phyloP scores from a whole-genome alignment of 2,797 vertebrate genomes.

The Distichodus sexfasciatus region DNA sequence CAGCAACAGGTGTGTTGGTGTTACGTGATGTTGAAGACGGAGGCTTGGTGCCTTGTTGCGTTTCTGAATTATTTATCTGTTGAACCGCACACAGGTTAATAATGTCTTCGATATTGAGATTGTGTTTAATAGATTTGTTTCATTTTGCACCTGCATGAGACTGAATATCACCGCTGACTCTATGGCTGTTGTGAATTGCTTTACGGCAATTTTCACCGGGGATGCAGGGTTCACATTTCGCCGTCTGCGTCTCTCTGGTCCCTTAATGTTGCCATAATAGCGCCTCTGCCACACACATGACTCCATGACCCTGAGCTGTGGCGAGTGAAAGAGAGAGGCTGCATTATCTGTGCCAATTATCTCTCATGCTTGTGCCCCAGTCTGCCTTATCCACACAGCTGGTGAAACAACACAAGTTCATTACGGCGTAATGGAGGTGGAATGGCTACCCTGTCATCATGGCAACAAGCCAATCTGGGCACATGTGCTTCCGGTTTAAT shows the following conservation, averaged over 20 bases:
- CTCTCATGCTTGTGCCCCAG: conserved; percentile 29
- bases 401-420: conserved; percentile 44
- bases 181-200: not conserved
- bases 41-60: not conserved
- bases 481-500: not conserved
- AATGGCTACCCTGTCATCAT: conserved; percentile 53
- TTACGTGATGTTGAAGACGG: conserved; percentile 1
- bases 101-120: conserved; percentile 7
- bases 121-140: conserved; percentile 7
- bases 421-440: conserved; percentile 36
- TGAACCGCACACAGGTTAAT: conserved; percentile 2
- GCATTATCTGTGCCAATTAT: conserved; percentile 31
- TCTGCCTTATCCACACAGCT: conserved; percentile 25
- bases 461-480: conserved; percentile 47
- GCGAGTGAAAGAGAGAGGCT: conserved; percentile 11
- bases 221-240: conserved; percentile 6
- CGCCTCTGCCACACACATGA: conserved; percentile 12
- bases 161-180: conserved; percentile 3
- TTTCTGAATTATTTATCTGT: conserved; percentile 23
- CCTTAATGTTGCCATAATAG: conserved; percentile 36
- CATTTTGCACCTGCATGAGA: conserved; percentile 20
- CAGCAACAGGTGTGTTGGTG: conserved; percentile 35
- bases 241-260: conserved; percentile 6
- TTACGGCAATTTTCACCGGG: conserved; percentile 10
- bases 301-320: conserved; percentile 11